Base-by-base conservation (phyloP, 2,113 vertebrate genomes). In the Illadopsis cleaveri region DNA sequence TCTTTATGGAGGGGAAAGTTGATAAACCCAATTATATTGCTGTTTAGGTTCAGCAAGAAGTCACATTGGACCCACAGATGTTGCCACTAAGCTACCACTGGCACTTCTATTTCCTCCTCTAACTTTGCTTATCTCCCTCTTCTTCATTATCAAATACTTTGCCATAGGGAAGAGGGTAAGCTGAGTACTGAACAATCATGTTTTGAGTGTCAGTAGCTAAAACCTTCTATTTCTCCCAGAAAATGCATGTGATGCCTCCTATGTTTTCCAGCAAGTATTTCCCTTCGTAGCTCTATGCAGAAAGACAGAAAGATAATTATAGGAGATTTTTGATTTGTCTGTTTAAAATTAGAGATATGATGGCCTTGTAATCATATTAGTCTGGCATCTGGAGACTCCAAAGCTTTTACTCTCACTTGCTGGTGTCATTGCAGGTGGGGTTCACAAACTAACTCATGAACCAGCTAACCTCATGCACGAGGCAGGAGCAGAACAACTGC, bases 101-200 rank as follows among this genome's bases (percentile, higher is more conserved):
- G 4, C 6, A 11, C 3, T 73, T 82, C 35, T 47, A 0, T 31
- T 65, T 82, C 31, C n/a, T 85, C 21, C 27, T 57, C 3, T 33
- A 27, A 21, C 23, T 69, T n/a, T 84, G 19, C 28, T 54, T 4
- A 12, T 50, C 42, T 82, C 9, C 2, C 15, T 81, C 38, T 45
- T 45, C 12, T 85, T 84, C 31, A 2, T 38, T 44, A 12, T 28
- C 0, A 0, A 45, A 23, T 4, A 11, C 9, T 40, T 38, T 54
- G 31, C 13, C 4, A 35, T 15, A 51, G 33, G 47, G 65, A 71
- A 64, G 12, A 65, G 20, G 5, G 4, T 54, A 56, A 30, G 8
- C 12, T 75, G 51, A 73, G 50, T 31, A 82, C 17, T 53, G 37
- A 73, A 10, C 19, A 68, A 15, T 8, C 10, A 11, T 42, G 23